A percentile compares a stretch with the other conserved stretches of the same genome.
Conservation (phyloP, 2,888 invertebrate species). For the Hirtodrosophila duncani region DNA sequence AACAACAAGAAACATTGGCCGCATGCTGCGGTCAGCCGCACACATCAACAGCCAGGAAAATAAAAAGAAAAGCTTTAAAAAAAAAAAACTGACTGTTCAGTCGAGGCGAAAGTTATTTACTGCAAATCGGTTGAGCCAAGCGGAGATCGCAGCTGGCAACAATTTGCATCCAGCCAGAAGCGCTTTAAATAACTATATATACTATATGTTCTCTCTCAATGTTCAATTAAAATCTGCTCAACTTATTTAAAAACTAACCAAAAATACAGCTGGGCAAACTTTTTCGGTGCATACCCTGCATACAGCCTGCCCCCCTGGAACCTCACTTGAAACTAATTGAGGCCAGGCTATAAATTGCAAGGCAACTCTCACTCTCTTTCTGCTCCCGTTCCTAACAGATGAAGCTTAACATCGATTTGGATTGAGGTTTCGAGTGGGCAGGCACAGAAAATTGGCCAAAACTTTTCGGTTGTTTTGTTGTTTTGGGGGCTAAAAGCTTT, state of each 20-base stretch:
- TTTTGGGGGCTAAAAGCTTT: constrained; percentile 27
- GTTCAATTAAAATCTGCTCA: constrained; percentile 60
- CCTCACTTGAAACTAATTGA: constrained; percentile 32
- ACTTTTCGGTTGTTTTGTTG: constrained; percentile 26
- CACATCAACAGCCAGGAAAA: constrained; percentile 59
- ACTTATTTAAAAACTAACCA: constrained; percentile 55
- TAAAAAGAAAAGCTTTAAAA: constrained; percentile 3
- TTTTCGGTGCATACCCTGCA: constrained; percentile 11
- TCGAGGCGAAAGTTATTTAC: constrained; percentile 65
- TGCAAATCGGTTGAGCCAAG: constrained; percentile 60
- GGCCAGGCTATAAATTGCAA: constrained; percentile 24
- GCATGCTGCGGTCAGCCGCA: constrained; percentile 67
- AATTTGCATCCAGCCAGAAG: constrained; percentile 23
- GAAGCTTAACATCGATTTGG: constrained; percentile 34
- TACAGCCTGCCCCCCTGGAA: neutral
- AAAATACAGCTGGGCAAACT: constrained; percentile 43
- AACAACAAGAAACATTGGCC: constrained; percentile 33
- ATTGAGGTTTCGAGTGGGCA: constrained; percentile 36
- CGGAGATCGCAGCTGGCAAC: constrained; percentile 46
- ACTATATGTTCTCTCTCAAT: constrained; percentile 3
- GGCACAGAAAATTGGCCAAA: constrained; percentile 29
- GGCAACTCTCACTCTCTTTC: constrained; percentile 7
- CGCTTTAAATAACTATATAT: constrained; percentile 39
- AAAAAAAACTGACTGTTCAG: constrained; percentile 22
- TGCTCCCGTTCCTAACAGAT: constrained; percentile 10